A percentile compares a stretch with the other conserved stretches of the same genome.
Conservation (phyloP, 1,140 invertebrate species). For the Drosophila mauritiana region DNA sequence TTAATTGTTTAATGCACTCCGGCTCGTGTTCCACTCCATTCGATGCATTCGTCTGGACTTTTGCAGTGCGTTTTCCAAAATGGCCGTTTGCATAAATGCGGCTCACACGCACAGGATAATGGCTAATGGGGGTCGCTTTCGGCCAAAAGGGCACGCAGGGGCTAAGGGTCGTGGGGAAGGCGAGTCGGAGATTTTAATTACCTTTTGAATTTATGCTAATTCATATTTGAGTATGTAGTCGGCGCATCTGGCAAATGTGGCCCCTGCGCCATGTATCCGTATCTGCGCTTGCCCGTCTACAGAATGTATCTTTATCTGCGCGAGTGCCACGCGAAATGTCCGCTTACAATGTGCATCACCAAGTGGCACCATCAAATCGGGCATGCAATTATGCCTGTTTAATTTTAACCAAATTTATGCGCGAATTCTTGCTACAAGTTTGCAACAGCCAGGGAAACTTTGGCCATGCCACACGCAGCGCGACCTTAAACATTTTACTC, state of each 20-base stretch:
- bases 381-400: slow-evolving; percentile 75
- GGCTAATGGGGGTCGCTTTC: slow-evolving; percentile 56
- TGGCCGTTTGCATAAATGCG: slow-evolving; percentile 62
- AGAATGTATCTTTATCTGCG: slow-evolving; percentile 35
- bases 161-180: slow-evolving; percentile 2
- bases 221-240: slow-evolving; percentile 79
- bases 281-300: slow-evolving; percentile 32
- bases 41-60: slow-evolving; percentile 7
- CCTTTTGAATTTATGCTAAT: slow-evolving; percentile 80
- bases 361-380: slow-evolving; percentile 30
- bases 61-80: slow-evolving; percentile 46
- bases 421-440: slow-evolving; percentile 30
- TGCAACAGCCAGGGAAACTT: slow-evolving; percentile 34
- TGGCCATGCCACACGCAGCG: slow-evolving; percentile 12
- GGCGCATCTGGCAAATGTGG: slow-evolving; percentile 48
- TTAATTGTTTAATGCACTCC: slow-evolving; percentile 81
- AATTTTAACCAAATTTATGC: slow-evolving; percentile 71
- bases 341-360: slow-evolving; percentile 18
- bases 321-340: slow-evolving; percentile 14
- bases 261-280: slow-evolving; percentile 19
- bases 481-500: slow-evolving; percentile 43
- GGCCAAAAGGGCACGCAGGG: slow-evolving; percentile 1
- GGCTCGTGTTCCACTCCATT: slow-evolving; percentile 38
- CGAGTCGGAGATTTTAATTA: slow-evolving; percentile 72
- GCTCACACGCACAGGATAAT: slow-evolving; percentile 49